Evolutionary conservation across 2,113 vertebrate species (phyloP), one percentile per base, ranked within the genome.

Genomic region (Tachysurus fulvidraco): DNA sequence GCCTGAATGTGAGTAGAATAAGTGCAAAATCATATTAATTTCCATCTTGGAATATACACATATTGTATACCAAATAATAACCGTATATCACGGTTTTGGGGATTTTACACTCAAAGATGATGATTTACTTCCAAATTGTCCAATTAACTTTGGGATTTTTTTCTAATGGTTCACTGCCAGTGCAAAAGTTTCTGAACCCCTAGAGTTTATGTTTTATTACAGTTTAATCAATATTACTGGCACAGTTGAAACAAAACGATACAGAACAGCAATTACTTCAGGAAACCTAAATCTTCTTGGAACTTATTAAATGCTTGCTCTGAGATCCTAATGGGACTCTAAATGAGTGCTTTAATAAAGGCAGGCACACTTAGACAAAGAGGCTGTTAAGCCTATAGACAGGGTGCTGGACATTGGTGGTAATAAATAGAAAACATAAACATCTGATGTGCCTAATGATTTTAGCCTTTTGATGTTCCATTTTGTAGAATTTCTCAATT

Each of bases 291-390:
- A 79, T 79, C 77, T 79, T 57, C 30, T 14, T 36, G 17, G 0
- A 79, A 79, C 52, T 30, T 79, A 36, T 36, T 55, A 57, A 57
- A n/a, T 30, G 52, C 76, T 78, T 30, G n/a, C 52, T 79, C 77
- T 79, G 16, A 36, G 77, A 57, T 57, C 52, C 28, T 36, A 23
- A 57, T 57, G 77, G 52, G 52, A 36, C 28, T 79, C 25, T 77
- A 77, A 77, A 77, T n/a, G 14, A 77, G 50, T 28, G 74, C 50
- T 52, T 57, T 79, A 57, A 57, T 79, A 79, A 57, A 79, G 77
- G 52, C n/a, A 79, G 28, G n/a, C 1, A 57, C n/a, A 57, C n/a
- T 36, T 9, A 79, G n/a, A 79, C 0, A n/a, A 79, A 57, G n/a
- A 36, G 19, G 77, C 77, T 36, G 50, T 54, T 54, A 55, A 78